phyloP scores from a whole-genome alignment of 2,797 vertebrate species.

The Aplochiton taeniatus region DNA sequence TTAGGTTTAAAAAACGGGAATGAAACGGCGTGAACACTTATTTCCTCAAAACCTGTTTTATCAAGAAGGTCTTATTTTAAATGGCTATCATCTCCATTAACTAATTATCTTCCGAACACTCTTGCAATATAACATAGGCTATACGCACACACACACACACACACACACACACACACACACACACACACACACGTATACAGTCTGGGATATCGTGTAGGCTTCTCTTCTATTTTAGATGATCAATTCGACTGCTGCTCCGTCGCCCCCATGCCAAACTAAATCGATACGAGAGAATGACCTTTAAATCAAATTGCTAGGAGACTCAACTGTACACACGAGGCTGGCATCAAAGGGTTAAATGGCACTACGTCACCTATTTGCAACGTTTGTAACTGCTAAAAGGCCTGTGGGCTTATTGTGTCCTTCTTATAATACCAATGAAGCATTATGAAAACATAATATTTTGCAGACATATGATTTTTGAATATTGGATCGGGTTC shows the following conservation, averaged over 20 bases:
- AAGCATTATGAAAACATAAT: no score
- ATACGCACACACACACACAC: neutral
- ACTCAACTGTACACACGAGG: slow-evolving; percentile 69
- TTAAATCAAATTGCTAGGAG: slow-evolving; percentile 83
- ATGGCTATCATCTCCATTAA: no score
- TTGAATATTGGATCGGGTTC: no score
- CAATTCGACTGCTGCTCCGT: slow-evolving; percentile 73
- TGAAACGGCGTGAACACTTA: no score
- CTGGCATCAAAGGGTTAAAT: slow-evolving; percentile 73
- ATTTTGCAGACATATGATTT: no score
- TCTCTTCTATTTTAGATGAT: slow-evolving; percentile 78
- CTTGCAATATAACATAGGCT: no score
- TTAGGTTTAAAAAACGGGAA: no score
- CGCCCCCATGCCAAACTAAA: slow-evolving; percentile 75
- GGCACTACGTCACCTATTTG: slow-evolving; percentile 38
- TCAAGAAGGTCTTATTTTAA: no score
- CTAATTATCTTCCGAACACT: no score
- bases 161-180: slow-evolving; percentile 3
- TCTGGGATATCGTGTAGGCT: slow-evolving; percentile 59
- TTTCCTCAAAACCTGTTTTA: no score
- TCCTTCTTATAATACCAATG: no score
- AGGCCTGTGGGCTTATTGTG: no score
- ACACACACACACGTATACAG: slow-evolving; percentile 52
- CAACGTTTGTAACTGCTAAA: neutral
- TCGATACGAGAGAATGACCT: slow-evolving; percentile 83